Evolutionary conservation across 2,113 vertebrate species (phyloP).

Genomic region (Rhineura floridana): DNA sequence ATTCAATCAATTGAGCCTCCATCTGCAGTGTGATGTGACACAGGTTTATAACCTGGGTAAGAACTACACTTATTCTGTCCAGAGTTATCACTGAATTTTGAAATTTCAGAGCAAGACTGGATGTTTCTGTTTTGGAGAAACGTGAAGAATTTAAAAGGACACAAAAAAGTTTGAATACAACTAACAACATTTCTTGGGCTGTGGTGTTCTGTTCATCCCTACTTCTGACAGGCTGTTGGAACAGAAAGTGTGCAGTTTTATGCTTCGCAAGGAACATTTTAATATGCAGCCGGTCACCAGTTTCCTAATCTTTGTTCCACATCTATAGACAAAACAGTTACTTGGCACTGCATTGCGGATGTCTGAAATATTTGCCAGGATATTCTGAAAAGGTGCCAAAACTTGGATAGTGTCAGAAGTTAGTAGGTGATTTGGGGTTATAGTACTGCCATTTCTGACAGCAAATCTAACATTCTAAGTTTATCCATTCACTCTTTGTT

Average conservation of each 20-base stretch:
- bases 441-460: conserved; percentile 67
- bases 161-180: neutral
- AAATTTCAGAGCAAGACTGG: neutral
- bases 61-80: neutral
- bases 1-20: too few species aligned
- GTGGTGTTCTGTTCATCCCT: neutral
- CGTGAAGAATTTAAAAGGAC: neutral
- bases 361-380: conserved; percentile 71
- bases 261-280: conserved; percentile 40
- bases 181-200: too few species aligned
- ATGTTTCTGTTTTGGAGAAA: neutral
- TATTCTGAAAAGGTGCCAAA: conserved; percentile 49
- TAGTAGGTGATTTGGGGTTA: conserved; percentile 69
- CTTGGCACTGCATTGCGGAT: conserved; percentile 67
- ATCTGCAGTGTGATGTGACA: neutral
- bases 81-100: too few species aligned
- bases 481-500: conserved; percentile 17
- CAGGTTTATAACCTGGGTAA: neutral
- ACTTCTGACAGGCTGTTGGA: neutral
- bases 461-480: conserved; percentile 52
- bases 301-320: conserved; percentile 68
- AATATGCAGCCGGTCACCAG: conserved; percentile 32
- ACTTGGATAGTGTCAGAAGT: conserved; percentile 66
- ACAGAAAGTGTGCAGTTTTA: neutral
- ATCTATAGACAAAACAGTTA: conserved; percentile 74